Percentiles rank a stretch among this genome's conserved stretches.
Evolutionary conservation across 2,888 invertebrate species (phyloP).

Genomic region (Clostera curtula): DNA sequence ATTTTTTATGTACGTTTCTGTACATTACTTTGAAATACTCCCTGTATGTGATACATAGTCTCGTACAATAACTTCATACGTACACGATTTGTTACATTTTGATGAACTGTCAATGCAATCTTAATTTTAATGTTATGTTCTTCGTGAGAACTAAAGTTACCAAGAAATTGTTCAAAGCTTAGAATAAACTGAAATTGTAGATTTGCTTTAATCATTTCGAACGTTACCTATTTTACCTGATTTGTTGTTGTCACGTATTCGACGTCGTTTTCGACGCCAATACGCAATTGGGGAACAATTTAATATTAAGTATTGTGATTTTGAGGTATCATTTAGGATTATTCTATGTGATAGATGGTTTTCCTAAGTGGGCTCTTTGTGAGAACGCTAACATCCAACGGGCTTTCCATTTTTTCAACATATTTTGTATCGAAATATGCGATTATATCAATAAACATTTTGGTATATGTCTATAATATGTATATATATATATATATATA

Average conservation of each 20-base stretch:
- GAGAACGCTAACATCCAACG: constrained; percentile 66
- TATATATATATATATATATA: too few relatives aligned
- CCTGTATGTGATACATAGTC: too few relatives aligned
- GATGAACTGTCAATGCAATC: constrained; percentile 38
- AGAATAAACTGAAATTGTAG: constrained; percentile 48
- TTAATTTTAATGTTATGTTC: constrained; percentile 32
- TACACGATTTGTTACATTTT: constrained; percentile 17
- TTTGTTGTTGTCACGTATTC: constrained; percentile 51
- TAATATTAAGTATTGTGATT: constrained; percentile 69
- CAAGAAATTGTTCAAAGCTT: constrained; percentile 67
- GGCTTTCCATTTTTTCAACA: constrained; percentile 46
- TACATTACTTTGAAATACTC: constrained; percentile 39
- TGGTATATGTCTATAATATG: too few relatives aligned
- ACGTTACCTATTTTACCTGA: constrained; percentile 72
- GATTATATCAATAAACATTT: constrained; percentile 8
- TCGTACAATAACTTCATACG: constrained; percentile 12
- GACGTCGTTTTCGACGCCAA: constrained; percentile 48
- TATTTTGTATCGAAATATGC: constrained; percentile 10
- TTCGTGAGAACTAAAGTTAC: constrained; percentile 64
- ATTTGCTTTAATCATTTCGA: constrained; percentile 65
- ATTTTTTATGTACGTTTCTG: constrained; percentile 8
- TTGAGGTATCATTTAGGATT: constrained; percentile 59
- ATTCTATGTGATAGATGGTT: constrained; percentile 65
- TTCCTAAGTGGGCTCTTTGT: constrained; percentile 40
- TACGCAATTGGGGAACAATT: constrained; percentile 68